phyloP scores from a whole-genome alignment of 2,113 vertebrate species.

The Donacobius atricapilla region DNA sequence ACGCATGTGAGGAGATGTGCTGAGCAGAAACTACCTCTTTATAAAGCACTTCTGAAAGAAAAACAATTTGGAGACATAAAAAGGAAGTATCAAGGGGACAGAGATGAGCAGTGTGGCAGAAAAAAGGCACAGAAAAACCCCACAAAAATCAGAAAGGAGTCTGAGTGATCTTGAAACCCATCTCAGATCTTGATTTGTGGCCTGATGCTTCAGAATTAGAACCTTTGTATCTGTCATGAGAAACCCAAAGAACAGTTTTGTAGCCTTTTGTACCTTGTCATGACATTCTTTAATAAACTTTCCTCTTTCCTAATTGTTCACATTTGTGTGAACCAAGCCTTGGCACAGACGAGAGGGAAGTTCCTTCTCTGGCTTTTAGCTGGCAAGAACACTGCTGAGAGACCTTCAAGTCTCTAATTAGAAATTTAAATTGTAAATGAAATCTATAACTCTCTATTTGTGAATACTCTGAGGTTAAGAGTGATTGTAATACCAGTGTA shows the following conservation, averaged over 20 bases:
- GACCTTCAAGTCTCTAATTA: not conserved
- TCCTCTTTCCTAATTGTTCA: not conserved
- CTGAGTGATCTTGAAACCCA: not conserved
- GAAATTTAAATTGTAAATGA: not conserved
- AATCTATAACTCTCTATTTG: not conserved
- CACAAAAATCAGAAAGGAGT: not conserved
- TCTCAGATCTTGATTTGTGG: not conserved
- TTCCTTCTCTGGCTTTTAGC: not conserved
- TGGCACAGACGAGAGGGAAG: not conserved
- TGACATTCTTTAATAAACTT: not conserved
- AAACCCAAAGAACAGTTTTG: not conserved
- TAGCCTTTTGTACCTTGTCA: not conserved
- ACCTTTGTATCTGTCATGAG: not conserved
- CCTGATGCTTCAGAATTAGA: not conserved
- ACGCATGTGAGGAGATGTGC: not conserved
- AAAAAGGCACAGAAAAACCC: not conserved
- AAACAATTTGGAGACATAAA: not conserved
- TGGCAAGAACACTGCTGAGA: not conserved
- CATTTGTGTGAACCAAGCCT: not conserved
- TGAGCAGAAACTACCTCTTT: not conserved
- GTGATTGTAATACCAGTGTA: not conserved
- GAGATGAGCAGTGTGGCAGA: not conserved
- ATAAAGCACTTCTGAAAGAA: not conserved
- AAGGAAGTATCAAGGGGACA: accelerated
- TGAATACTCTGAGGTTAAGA: not conserved